Base-by-base conservation (phyloP, 92 coral and sea anemone genomes). In the Nematostella vectensis region DNA sequence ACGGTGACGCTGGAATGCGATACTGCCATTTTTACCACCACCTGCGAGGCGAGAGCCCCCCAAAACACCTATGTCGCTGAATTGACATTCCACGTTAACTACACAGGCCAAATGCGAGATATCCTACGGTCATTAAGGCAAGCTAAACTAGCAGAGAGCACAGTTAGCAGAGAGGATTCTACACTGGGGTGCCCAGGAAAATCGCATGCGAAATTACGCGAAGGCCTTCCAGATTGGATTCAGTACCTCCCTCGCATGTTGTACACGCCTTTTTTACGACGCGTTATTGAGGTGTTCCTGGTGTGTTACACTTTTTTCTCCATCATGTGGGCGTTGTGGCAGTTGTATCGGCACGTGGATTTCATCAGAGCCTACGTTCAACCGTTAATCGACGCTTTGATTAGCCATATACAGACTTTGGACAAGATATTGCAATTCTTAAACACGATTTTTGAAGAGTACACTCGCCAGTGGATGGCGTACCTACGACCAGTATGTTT, bases 301-400 rank as follows among this genome's bases (percentile, higher is more conserved):
- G 67, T 82, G n/a, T 47, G 81, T 50, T 91, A 91, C 67, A 67
- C 95, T 48, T 37, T 86, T 16, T 71, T 91, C 27, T 91, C 98
- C 56, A 80, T 91, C 15, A 40, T 77, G 19, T 91, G 98, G 98
- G 98, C 98, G n/a, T 45, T 86, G 50, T 91, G 98, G 98, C 98
- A 91, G 69, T 71, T 91, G 24, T 87, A 91, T 49, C 82, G 98
- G 2, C 91, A 91, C 57, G 98, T 91, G 36, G 96, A 91, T 27
- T 91, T 87, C 36, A 80, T 91, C 49, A 54, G 93, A 52, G 88
- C 95, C 18, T 77, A 77, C 24, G 72, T 91, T 2, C 83, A 69
- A 50, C 98, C 98, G 0, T 2, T 91, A 16, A 77, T 91, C 11
- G 93, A 86, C 27, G 63, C 82, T 11, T 69, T 91, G 2, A 76